Percentiles rank a stretch among this genome's conserved stretches.
Evolutionary conservation across 1,140 invertebrate species (phyloP).

Genomic region (Metaphire vulgaris): DNA sequence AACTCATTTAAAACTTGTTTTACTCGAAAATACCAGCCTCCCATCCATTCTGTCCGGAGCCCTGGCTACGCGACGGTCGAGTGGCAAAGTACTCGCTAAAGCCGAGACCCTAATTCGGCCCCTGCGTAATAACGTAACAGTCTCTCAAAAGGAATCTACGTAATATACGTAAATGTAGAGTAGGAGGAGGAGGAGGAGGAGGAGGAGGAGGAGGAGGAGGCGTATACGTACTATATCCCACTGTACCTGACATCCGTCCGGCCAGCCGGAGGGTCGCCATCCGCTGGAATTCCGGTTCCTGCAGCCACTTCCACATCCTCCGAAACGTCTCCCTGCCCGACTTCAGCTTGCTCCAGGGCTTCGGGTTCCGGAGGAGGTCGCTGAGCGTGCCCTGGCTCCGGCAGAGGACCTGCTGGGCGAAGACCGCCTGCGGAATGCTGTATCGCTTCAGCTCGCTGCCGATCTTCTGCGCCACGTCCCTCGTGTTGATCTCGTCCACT

Average conservation of each 20-base stretch:
- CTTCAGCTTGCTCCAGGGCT: conserved; percentile 99
- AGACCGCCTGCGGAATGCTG: conserved; percentile 98
- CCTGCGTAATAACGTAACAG: no score
- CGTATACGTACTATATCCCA: neutral
- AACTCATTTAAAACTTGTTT: no score
- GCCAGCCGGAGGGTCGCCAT: conserved; percentile 97
- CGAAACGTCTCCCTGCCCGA: conserved; percentile 97
- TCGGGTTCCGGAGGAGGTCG: conserved; percentile 92
- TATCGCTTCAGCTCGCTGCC: conserved; percentile 97
- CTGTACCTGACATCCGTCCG: conserved; percentile 55
- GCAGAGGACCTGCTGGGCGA: conserved; percentile 94
- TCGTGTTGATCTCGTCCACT: conserved; percentile 97
- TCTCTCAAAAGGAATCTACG: no score
- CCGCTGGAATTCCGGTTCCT: conserved; percentile 97
- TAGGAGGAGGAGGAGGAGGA: no score
- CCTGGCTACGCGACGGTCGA: no score
- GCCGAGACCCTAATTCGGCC: no score
- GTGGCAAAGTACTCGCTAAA: no score
- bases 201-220: no score
- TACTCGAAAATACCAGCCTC: no score
- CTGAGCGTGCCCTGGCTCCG: conserved; percentile 95
- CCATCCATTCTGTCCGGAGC: no score
- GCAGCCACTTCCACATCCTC: conserved; percentile 99
- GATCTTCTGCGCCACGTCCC: conserved; percentile 95
- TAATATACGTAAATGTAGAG: no score